Conservation (phyloP, 53 echinoderm and acorn worm genomes). For the Holothuria leucospilota region DNA sequence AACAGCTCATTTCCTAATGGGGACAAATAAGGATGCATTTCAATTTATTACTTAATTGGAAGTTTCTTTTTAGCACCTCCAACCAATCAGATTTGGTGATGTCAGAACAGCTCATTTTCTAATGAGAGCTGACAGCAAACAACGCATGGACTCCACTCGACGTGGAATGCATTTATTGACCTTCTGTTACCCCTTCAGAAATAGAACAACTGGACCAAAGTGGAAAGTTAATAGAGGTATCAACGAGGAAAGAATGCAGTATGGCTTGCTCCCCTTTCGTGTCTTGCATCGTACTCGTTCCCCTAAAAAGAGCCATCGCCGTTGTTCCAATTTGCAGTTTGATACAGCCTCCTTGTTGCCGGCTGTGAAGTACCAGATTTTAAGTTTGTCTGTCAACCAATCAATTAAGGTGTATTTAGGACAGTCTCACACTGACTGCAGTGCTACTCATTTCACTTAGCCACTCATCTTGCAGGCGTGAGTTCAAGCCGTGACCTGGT, state of each 20-base stretch:
- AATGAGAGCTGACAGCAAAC: too few relatives aligned
- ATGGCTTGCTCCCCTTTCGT: neutral
- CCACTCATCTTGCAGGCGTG: too few relatives aligned
- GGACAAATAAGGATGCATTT: too few relatives aligned
- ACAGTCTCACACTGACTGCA: neutral
- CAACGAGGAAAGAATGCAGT: too few relatives aligned
- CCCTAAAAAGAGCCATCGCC: slow-evolving; percentile 22
- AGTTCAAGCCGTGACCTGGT: too few relatives aligned
- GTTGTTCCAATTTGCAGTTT: slow-evolving; percentile 41
- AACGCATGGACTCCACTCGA: too few relatives aligned
- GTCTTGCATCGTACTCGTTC: neutral
- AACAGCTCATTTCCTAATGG: too few relatives aligned
- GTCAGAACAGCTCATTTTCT: too few relatives aligned
- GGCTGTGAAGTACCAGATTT: slow-evolving; percentile 16
- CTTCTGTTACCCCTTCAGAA: slow-evolving; percentile 24
- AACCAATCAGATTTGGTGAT: too few relatives aligned
- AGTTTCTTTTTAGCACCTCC: too few relatives aligned
- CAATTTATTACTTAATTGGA: too few relatives aligned
- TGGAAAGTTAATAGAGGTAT: neutral
- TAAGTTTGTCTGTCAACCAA: slow-evolving; percentile 25
- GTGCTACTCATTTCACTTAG: too few relatives aligned
- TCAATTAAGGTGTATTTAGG: slow-evolving; percentile 45
- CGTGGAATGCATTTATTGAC: neutral
- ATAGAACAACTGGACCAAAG: slow-evolving; percentile 44
- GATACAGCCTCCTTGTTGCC: slow-evolving; percentile 35